These are phyloP conservation scores for Orthosia cruda DNA, from an alignment of 2,888 invertebrate genomes.

Conservation along the genomic window DNA sequence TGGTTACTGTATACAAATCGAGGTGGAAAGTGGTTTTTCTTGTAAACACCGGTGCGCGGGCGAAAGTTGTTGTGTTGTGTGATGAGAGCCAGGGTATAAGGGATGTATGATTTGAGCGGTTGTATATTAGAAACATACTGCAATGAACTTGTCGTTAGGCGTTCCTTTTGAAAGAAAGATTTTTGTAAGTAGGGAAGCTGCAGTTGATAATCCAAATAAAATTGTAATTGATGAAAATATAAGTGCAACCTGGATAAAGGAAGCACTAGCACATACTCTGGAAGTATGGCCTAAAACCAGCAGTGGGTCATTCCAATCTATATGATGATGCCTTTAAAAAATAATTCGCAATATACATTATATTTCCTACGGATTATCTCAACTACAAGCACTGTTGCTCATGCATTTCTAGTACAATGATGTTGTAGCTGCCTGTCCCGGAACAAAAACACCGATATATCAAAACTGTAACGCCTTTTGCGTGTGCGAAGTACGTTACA, in stretches of 20 bases:
- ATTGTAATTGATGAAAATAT: too few species aligned
- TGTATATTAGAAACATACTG: too few species aligned
- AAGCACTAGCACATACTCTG: too few species aligned
- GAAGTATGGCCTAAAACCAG: too few species aligned
- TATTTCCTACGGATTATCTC: not conserved
- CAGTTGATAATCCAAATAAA: not conserved
- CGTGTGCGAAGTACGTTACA: slow-evolving; percentile 39
- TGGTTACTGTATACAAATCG: slow-evolving; percentile 47
- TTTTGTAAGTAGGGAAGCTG: not conserved
- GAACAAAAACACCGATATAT: slow-evolving; percentile 36
- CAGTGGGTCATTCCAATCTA: not conserved
- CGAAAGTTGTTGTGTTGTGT: slow-evolving; percentile 59
- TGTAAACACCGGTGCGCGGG: slow-evolving; percentile 60
- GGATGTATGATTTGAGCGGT: not conserved
- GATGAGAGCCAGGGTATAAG: slow-evolving; percentile 45
- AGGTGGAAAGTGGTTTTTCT: slow-evolving; percentile 68
- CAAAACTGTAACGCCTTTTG: slow-evolving; percentile 38
- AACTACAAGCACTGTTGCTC: not conserved
- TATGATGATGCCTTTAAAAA: not conserved
- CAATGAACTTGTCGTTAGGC: not conserved
- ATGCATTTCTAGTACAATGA: slow-evolving; percentile 7
- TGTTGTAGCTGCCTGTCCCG: not conserved
- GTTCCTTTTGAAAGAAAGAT: not conserved
- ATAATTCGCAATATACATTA: not conserved
- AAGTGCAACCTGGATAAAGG: too few species aligned